phyloP scores from a whole-genome alignment of 2,888 invertebrate genomes.

The Nomada hirtipes region DNA sequence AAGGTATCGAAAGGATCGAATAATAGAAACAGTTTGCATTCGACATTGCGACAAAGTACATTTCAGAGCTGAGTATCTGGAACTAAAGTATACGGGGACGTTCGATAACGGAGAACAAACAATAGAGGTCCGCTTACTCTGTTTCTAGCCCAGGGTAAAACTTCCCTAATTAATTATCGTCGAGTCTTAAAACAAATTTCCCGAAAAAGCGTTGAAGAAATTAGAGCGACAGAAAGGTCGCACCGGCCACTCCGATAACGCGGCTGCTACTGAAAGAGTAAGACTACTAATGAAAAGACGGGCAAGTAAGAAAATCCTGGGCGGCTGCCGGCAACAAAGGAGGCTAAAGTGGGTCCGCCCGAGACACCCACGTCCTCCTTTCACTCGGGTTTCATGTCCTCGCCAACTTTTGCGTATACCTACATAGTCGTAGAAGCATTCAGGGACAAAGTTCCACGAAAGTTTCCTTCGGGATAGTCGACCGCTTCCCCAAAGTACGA shows the following conservation, averaged over 20 bases:
- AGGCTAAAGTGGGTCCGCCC: conserved; percentile 54
- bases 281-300: conserved; percentile 47
- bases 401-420: conserved; percentile 47
- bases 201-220: conserved; percentile 15
- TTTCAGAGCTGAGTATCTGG: not conserved
- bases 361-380: conserved; percentile 53
- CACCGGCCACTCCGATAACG: conserved; percentile 3
- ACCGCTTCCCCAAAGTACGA: conserved; percentile 35
- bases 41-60: not conserved
- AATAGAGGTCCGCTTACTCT: conserved; percentile 9
- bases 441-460: conserved; percentile 59
- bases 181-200: conserved; percentile 9
- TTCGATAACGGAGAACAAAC: conserved; percentile 12
- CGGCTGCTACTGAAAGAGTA: conserved; percentile 9
- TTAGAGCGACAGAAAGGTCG: not conserved
- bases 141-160: not conserved
- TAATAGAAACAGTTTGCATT: not conserved
- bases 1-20: not conserved
- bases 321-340: conserved; percentile 51
- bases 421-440: conserved; percentile 46
- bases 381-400: conserved; percentile 39
- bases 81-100: not conserved
- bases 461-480: conserved; percentile 59
- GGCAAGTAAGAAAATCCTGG: conserved; percentile 42
- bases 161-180: conserved; percentile 30